A percentile compares a stretch with the other conserved stretches of the same genome.
These are phyloP conservation scores for Pseudoatta argentina DNA, from an alignment of 1,140 invertebrate genomes.

Conservation along the genomic window DNA sequence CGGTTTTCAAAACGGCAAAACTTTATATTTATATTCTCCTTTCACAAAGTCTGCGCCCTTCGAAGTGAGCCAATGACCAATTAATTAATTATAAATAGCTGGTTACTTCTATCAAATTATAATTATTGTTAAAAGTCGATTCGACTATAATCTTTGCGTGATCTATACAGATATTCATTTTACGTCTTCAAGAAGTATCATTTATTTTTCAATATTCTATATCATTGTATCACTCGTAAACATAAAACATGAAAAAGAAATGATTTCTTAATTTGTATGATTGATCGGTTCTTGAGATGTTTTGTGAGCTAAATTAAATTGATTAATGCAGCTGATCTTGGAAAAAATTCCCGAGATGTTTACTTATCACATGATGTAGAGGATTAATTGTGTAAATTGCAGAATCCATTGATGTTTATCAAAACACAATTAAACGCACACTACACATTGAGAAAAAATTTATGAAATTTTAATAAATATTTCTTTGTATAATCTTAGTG, in stretches of 20 bases:
- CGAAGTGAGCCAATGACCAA: constrained; percentile 23
- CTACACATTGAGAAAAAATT: background rate
- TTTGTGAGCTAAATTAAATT: background rate
- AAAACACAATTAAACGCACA: background rate
- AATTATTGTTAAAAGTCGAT: constrained; percentile 60
- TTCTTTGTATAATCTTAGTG: too few species aligned
- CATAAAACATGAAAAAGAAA: constrained; percentile 20
- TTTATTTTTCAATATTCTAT: constrained; percentile 1
- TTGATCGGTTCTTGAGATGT: background rate
- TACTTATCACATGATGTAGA: background rate
- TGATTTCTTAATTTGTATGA: constrained; percentile 5
- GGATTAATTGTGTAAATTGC: background rate
- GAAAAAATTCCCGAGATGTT: background rate
- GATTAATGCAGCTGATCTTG: background rate
- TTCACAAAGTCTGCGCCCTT: background rate
- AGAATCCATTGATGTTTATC: background rate
- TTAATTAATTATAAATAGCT: constrained; percentile 57
- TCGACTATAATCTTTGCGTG: constrained; percentile 64
- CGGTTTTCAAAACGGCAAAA: constrained; percentile 14
- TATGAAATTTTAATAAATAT: too few species aligned
- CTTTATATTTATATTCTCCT: background rate
- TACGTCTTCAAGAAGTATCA: constrained; percentile 14
- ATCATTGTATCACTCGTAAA: constrained; percentile 40
- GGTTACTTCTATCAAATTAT: constrained; percentile 36
- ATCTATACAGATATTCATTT: constrained; percentile 38